Evolutionary conservation across 1,140 invertebrate genomes (phyloP), one percentile per base, ranked within the genome.

Genomic region (Holotrichia oblita): DNA sequence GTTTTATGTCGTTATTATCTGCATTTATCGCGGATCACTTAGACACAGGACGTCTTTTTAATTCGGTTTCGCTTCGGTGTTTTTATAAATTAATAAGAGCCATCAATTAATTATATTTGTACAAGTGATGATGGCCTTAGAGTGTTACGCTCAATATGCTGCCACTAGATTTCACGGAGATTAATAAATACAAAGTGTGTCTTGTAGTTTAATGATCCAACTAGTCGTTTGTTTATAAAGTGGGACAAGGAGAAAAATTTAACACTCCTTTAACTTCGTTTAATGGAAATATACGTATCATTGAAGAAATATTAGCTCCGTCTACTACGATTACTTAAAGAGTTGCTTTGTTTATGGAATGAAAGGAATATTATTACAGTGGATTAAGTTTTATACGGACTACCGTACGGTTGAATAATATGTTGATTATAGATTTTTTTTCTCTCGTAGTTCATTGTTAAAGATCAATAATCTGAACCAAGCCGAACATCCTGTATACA

Each of bases 141-240:
- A n/a, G 24, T 69, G 61, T 69, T 69, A 20, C 61, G 61, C 61
- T 69, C 22, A 69, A 69, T 69, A 69, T 69, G 8, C 61, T 12
- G 22, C 27, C 12, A 10, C 61, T 6, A 27, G 20, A 34, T 69
- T 69, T 27, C 22, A 69, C 22, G 7, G 61, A 24, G 61, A 69
- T 69, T 69, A 69, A 69, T 69, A 69, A 69, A 69, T 69, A 69
- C 61, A 69, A 69, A 69, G 61, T 69, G 61, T 69, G 20, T 34
- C 61, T 69, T 69, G 61, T 69, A 7, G 27, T 34, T 69, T 69
- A 34, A 69, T 20, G 61, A 69, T 69, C 10, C 27, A 69, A 55
- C 14, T 22, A 22, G 17, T 69, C 61, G 61, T 20, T 10, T 22
- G 12, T 27, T 14, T 27, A 27, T 69, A 69, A 69, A 69, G 0